These are phyloP conservation scores for Drosophila demipolita DNA, from an alignment of 2,888 invertebrate species.

Conservation along the genomic window DNA sequence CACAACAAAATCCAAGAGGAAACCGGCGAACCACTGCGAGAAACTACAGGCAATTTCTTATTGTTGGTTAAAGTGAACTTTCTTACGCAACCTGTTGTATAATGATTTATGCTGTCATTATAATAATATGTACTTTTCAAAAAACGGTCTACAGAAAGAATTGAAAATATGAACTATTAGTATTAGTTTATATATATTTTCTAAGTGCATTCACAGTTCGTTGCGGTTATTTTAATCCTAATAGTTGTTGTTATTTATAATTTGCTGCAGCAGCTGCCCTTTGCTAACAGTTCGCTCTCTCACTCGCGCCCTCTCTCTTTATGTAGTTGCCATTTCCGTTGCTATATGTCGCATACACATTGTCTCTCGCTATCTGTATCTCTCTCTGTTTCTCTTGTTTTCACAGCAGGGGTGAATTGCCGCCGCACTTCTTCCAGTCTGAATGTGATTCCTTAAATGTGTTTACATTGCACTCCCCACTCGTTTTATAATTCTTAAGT, in stretches of 20 bases:
- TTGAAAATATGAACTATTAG: background rate
- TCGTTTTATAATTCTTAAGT: conserved; percentile 10
- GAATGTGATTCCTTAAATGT: conserved; percentile 35
- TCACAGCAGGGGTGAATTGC: conserved; percentile 64
- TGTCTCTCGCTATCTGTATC: conserved; percentile 6
- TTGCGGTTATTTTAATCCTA: background rate
- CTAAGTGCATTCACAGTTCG: conserved; percentile 42
- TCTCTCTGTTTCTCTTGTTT: conserved; percentile 3
- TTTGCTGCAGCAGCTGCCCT: conserved; percentile 64
- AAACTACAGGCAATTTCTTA: background rate
- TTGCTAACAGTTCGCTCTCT: conserved; percentile 24
- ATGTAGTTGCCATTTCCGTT: conserved; percentile 70
- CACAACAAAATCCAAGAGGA: conserved; percentile 7
- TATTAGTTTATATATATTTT: background rate
- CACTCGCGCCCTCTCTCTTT: conserved; percentile 13
- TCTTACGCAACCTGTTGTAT: background rate
- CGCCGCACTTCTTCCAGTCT: conserved; percentile 45
- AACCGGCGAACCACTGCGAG: background rate
- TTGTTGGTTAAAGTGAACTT: background rate
- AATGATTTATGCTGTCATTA: background rate
- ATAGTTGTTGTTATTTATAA: conserved; percentile 70
- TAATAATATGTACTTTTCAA: background rate
- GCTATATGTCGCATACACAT: conserved; percentile 22
- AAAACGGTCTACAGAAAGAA: background rate
- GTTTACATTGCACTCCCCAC: conserved; percentile 15